Evolutionary conservation across 2,113 vertebrate species (phyloP).

Genomic region (Chlorodrepanis virens): DNA sequence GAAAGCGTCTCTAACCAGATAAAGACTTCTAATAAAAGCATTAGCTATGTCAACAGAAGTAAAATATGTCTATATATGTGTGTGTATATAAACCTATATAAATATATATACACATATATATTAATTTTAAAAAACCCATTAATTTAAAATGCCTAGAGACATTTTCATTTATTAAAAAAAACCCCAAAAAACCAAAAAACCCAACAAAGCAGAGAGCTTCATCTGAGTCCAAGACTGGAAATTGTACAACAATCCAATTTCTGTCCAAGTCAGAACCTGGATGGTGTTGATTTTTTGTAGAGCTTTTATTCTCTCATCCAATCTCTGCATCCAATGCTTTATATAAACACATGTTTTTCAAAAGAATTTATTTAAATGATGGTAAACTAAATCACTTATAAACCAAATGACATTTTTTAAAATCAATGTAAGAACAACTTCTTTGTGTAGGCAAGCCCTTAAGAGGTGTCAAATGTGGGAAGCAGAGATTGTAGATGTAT

Average conservation of each 20-base stretch:
- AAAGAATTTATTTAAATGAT: neutral
- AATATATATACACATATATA: neutral
- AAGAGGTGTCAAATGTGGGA: constrained; percentile 54
- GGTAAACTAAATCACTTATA: constrained; percentile 35
- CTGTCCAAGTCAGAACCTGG: constrained; percentile 1
- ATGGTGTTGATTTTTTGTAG: neutral
- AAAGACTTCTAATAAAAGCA: neutral
- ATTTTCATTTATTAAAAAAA: neutral
- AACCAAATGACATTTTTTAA: constrained; percentile 14
- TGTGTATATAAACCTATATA: neutral
- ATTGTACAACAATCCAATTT: neutral
- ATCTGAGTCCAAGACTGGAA: constrained; percentile 12
- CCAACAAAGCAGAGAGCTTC: neutral
- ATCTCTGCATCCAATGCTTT: neutral
- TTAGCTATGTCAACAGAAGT: neutral
- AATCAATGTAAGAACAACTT: constrained; percentile 49
- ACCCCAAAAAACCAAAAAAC: neutral
- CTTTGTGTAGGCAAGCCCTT: constrained; percentile 54
- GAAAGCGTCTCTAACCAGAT: neutral
- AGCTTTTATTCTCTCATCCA: neutral
- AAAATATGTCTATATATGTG: neutral
- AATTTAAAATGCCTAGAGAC: constrained; percentile 13
- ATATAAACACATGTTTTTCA: neutral
- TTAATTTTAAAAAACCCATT: neutral
- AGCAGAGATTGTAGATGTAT: constrained; percentile 38